phyloP scores from a whole-genome alignment of 2,113 vertebrate genomes.

The Loxodonta africana region DNA sequence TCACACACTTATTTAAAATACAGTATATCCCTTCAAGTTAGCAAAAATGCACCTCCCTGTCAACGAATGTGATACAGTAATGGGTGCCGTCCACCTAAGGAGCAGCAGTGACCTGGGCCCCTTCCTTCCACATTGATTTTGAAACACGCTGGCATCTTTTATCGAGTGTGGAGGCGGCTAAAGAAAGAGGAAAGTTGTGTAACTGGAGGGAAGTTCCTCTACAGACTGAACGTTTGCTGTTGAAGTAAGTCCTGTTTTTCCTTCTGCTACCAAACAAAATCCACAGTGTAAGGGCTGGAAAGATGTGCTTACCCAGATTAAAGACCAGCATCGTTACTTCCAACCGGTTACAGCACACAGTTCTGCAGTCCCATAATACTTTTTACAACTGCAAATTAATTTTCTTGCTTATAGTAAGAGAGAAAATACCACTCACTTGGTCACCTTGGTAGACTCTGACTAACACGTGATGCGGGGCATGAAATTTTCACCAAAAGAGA shows the following conservation, averaged over 20 bases:
- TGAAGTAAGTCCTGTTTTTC: constrained; percentile 69
- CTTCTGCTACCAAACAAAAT: constrained; percentile 78
- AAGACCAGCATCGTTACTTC: constrained; percentile 77
- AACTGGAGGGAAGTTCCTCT: constrained; percentile 52
- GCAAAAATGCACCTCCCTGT: constrained; percentile 81
- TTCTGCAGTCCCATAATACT: constrained; percentile 3
- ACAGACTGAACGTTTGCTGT: constrained; percentile 47
- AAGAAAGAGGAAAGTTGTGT: background rate
- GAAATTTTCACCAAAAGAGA: constrained; percentile 56
- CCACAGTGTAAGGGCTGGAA: constrained; percentile 5
- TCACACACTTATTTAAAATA: constrained; percentile 85
- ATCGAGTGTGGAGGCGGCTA: constrained; percentile 14
- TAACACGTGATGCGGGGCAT: constrained; percentile 9
- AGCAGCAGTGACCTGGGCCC: constrained; percentile 75
- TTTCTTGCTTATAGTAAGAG: constrained; percentile 58
- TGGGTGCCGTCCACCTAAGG: constrained; percentile 74
- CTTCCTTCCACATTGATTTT: constrained; percentile 48
- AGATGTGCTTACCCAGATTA: constrained; percentile 69
- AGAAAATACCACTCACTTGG: constrained; percentile 58
- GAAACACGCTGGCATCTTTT: constrained; percentile 60
- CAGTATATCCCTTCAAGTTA: constrained; percentile 87
- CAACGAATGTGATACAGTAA: constrained; percentile 64
- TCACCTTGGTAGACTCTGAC: constrained; percentile 30
- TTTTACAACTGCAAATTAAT: constrained; percentile 51
- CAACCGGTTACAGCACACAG: constrained; percentile 60